Evolutionary conservation across 37 sponge, comb jelly and placozoan species (phyloP), one percentile per base, ranked within the genome.

Genomic region (Oopsacas minuta): DNA sequence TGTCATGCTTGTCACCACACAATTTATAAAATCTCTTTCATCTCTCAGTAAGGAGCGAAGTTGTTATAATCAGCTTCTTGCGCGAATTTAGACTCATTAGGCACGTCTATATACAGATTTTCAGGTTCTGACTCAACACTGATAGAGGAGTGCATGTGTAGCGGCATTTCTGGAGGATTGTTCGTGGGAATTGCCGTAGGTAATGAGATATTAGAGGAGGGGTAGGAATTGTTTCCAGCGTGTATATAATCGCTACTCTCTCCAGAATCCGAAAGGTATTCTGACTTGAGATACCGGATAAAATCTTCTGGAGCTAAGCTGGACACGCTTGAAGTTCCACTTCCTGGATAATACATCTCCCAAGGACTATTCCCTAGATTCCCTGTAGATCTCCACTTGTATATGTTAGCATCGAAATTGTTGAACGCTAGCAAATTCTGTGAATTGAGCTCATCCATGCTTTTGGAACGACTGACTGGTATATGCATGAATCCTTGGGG

Each of bases 111-210:
- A 12, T 61, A 61, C 75, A 61, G 30, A 61, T 61, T 61, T 10
- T 61, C 75, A 32, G 75, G 30, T 61, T 61, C 75, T 5, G 75
- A 61, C 75, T 61, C 75, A 34, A 61, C 75, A 61, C 75, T 61
- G 7, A 25, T 10, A 5, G 75, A 61, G 20, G 75, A 25, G 75
- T 61, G 20, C 28, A 61, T 10, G 32, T 25, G 28, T 3, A 61
- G 75, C 1, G 75, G 75, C 20, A 61, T 61, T 25, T 61, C 75
- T 12, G 1, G 32, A 20, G 75, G 5, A 34, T 32, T 3, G 17
- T 25, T 3, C 17, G 22, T 25, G 28, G 75, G 75, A 25, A 5
- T 3, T 32, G 32, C 5, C 32, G 75, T 25, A 3, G 75, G 75
- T 12, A 61, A 12, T 5, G 75, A 32, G 17, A 61, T 12, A 34